These are phyloP conservation scores for Aphrophora alni DNA, from an alignment of 2,888 invertebrate genomes.

Conservation along the genomic window DNA sequence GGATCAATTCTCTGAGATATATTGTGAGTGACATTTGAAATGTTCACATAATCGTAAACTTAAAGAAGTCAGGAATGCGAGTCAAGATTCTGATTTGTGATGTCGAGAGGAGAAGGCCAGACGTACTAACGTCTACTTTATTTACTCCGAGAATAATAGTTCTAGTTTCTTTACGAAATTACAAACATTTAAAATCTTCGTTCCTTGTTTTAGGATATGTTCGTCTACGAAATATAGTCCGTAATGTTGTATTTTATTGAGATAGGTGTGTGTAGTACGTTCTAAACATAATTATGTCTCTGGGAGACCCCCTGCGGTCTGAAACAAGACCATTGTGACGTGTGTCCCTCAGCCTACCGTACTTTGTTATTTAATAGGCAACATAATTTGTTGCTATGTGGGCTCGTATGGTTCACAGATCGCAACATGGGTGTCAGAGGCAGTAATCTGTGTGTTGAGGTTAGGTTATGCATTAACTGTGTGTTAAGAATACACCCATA, in stretches of 20 bases:
- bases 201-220: background rate
- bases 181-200: background rate
- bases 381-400: background rate
- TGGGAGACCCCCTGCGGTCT: background rate
- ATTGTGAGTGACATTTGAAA: too few relatives aligned
- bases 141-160: background rate
- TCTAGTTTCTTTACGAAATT: background rate
- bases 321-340: background rate
- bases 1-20: too few relatives aligned
- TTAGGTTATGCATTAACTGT: too few relatives aligned
- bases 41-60: too few relatives aligned
- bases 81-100: too few relatives aligned
- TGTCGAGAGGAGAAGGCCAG: too few relatives aligned
- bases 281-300: background rate
- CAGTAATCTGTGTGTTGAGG: background rate
- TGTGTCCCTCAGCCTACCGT: slow-evolving; percentile 6
- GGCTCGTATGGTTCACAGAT: background rate
- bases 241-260: background rate
- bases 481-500: too few relatives aligned
- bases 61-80: too few relatives aligned
- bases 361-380: background rate
- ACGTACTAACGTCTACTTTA: too few relatives aligned
- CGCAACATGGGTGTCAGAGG: background rate
- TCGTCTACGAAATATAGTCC: background rate
- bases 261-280: background rate